Evolutionary conservation across 2,888 invertebrate genomes (phyloP).

Genomic region (Hermaeophaga mercurialis): DNA sequence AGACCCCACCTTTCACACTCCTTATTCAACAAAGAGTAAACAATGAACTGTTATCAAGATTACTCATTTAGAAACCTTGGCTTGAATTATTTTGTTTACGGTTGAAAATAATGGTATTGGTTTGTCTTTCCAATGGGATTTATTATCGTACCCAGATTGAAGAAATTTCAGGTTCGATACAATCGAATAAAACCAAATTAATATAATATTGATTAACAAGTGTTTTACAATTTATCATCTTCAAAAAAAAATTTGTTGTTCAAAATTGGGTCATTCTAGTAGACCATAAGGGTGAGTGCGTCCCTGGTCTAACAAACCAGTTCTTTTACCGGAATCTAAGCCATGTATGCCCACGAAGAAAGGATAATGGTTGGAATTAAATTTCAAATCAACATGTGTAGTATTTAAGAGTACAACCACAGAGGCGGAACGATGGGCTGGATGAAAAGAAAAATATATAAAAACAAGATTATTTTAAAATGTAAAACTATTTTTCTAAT

Average conservation of each 20-base stretch:
- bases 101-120: neutral
- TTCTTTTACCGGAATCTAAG: slow-evolving; percentile 17
- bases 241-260: too few species aligned
- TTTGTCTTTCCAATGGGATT: too few species aligned
- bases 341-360: slow-evolving; percentile 20
- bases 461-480: too few species aligned
- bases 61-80: slow-evolving; percentile 11
- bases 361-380: slow-evolving; percentile 31
- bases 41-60: slow-evolving; percentile 16
- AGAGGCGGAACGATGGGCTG: neutral
- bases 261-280: neutral
- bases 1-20: slow-evolving; percentile 36
- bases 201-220: too few species aligned
- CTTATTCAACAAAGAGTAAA: slow-evolving; percentile 22
- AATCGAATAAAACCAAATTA: too few species aligned
- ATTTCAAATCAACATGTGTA: slow-evolving; percentile 34
- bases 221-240: too few species aligned
- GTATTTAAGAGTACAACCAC: slow-evolving; percentile 29
- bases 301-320: slow-evolving; percentile 17
- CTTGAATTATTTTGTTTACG: neutral
- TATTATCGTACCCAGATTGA: too few species aligned
- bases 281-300: neutral
- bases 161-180: too few species aligned
- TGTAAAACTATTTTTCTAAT: too few species aligned
- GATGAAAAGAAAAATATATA: too few species aligned